Evolutionary conservation across 2,113 vertebrate species (phyloP), one percentile per base, ranked within the genome.

Genomic region (Thalassarche chlororhynchos): DNA sequence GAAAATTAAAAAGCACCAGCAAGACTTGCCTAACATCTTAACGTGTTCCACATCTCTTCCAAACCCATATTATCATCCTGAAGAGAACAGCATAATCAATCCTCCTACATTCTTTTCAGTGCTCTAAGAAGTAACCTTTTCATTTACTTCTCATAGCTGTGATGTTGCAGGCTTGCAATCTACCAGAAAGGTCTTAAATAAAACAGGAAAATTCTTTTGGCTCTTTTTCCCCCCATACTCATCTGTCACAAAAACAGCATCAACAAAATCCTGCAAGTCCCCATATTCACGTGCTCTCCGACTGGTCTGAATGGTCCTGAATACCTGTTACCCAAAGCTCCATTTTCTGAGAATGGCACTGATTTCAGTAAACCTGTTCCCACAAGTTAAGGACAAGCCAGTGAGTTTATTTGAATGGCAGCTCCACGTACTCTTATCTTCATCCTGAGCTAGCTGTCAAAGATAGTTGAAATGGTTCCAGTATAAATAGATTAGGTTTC

Each of bases 1-100:
- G 55, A 94, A 97, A 95, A 96, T 88, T 81, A 94, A 95, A 71
- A 60, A 90, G 49, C 52, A 88, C 9, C 77, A 90, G 79, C 38
- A 76, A 81, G 52, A 58, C 34, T 93, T 84, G 42, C 74, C 58
- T 85, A 76, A 90, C 54, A 66, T 80, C 60, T 62, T 79, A 82
- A 82, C 10, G 2, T 29, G 54, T 72, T 92, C 49, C 31, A 68
- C 79, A 57, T 52, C 66, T 82, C 76, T 82, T 84, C 61, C 84
- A 89, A 87, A 75, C 40, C 32, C 28, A 6, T 57, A 84, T 69
- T 83, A 74, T 42, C 70, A 80, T 40, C 89, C 90, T 74, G 75
- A 87, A 54, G 34, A 68, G 61, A 90, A 34, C 34, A 70, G 40
- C 36, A 44, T 65, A 88, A 96, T 83, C 93, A 93, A 60, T 93